Evolutionary conservation across 1,140 invertebrate genomes (phyloP).

Genomic region (Drosophila pallidifrons): DNA sequence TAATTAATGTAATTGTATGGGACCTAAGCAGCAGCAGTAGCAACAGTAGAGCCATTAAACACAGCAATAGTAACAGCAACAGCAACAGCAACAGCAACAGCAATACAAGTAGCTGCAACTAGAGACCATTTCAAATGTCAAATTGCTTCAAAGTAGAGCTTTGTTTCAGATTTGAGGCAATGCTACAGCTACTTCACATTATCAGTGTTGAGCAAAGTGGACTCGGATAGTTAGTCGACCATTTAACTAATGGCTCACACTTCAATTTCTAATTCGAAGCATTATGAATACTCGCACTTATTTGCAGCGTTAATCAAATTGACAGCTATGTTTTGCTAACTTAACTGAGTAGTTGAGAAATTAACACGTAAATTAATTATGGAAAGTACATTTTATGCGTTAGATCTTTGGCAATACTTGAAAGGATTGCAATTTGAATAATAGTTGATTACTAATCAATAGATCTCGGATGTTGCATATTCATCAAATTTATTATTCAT

Average conservation of each 20-base stretch:
- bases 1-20: slow-evolving; percentile 60
- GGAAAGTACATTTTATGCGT: too few species aligned
- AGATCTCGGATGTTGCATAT: too few species aligned
- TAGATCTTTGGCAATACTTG: too few species aligned
- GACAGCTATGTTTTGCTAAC: background rate
- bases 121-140: slow-evolving; percentile 26
- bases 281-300: background rate
- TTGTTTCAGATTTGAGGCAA: slow-evolving; percentile 24
- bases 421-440: too few species aligned
- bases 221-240: slow-evolving; percentile 2
- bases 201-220: slow-evolving; percentile 17
- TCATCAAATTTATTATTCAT: too few species aligned
- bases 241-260: background rate
- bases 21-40: slow-evolving; percentile 22
- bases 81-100: slow-evolving; percentile 19
- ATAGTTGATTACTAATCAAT: too few species aligned
- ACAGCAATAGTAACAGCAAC: slow-evolving; percentile 13
- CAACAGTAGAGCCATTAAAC: slow-evolving; percentile 18
- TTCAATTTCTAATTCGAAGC: background rate
- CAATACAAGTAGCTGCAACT: background rate
- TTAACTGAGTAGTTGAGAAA: background rate
- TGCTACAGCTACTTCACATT: slow-evolving; percentile 15
- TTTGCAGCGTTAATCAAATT: slow-evolving; percentile 8
- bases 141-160: slow-evolving; percentile 38
- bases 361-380: background rate